Evolutionary conservation across 1,140 invertebrate species (phyloP).

Genomic region (Apis florea): DNA sequence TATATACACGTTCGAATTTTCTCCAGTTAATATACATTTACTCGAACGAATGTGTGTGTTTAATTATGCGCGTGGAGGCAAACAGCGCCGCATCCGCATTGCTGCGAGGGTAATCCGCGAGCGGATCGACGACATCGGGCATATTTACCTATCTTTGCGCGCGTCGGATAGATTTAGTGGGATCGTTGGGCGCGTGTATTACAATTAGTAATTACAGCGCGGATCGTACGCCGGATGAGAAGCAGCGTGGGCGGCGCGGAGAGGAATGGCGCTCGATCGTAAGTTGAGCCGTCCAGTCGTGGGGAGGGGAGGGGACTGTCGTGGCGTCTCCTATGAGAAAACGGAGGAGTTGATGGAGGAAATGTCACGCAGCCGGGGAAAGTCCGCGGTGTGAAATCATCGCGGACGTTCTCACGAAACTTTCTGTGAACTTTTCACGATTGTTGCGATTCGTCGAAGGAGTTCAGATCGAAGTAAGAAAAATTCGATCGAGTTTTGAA

Average conservation of each 20-base stretch:
- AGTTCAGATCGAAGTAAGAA: too few species aligned
- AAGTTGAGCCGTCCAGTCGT: constrained; percentile 30
- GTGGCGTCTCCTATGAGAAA: constrained; percentile 31
- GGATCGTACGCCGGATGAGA: constrained; percentile 29
- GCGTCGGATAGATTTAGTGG: constrained; percentile 29
- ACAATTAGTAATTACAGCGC: constrained; percentile 49
- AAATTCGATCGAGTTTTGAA: too few species aligned
- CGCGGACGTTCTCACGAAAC: constrained; percentile 32
- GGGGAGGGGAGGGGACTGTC: neutral
- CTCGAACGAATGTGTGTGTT: neutral
- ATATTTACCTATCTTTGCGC: constrained; percentile 10
- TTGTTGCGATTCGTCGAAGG: too few species aligned
- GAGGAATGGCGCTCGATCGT: constrained; percentile 14
- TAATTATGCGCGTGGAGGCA: neutral
- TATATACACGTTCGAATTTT: too few species aligned
- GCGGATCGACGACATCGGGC: constrained; percentile 3
- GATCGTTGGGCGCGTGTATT: constrained; percentile 27
- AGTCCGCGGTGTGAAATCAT: constrained; percentile 33
- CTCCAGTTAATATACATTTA: too few species aligned
- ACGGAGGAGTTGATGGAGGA: constrained; percentile 25
- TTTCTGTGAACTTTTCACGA: neutral
- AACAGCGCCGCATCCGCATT: constrained; percentile 35
- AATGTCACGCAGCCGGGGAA: constrained; percentile 46
- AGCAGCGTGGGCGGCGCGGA: constrained; percentile 30
- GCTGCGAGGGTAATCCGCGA: constrained; percentile 16